Percentiles rank a stretch among this genome's conserved stretches.
These are phyloP conservation scores for Carollia perspicillata DNA, from an alignment of 2,113 vertebrate genomes.

Conservation along the genomic window DNA sequence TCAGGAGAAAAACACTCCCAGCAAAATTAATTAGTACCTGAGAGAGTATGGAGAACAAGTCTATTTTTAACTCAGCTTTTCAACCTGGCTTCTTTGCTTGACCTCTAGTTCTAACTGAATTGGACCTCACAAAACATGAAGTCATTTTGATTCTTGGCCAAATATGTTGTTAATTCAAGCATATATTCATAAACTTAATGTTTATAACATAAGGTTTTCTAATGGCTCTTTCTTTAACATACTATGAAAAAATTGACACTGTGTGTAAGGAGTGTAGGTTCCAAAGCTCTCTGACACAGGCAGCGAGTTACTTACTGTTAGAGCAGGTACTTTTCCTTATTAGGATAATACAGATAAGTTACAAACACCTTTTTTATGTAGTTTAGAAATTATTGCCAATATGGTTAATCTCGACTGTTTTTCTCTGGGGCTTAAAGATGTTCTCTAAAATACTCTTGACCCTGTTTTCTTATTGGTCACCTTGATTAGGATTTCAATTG, in stretches of 20 bases:
- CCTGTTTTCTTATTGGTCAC: neutral
- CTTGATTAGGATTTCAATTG: neutral
- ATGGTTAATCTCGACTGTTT: constrained; percentile 43
- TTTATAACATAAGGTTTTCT: constrained; percentile 74
- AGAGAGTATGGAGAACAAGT: neutral
- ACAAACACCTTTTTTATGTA: neutral
- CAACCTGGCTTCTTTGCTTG: neutral
- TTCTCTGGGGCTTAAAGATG: neutral
- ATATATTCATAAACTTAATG: constrained; percentile 64
- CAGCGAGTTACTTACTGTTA: neutral
- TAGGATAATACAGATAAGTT: neutral
- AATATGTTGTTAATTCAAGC: constrained; percentile 69
- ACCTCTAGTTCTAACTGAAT: constrained; percentile 12
- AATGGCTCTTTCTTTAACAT: constrained; percentile 66
- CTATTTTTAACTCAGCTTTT: constrained; percentile 30
- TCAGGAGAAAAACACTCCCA: neutral
- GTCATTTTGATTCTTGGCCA: constrained; percentile 76
- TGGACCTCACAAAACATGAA: constrained; percentile 57
- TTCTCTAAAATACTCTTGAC: neutral
- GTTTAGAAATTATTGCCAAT: neutral
- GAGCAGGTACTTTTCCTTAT: constrained; percentile 22
- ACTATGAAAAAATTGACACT: constrained; percentile 24
- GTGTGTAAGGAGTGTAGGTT: neutral
- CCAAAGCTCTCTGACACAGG: neutral
- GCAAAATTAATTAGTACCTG: neutral